phyloP scores from a whole-genome alignment of 2,113 vertebrate genomes.

The Sisor rabdophorus region DNA sequence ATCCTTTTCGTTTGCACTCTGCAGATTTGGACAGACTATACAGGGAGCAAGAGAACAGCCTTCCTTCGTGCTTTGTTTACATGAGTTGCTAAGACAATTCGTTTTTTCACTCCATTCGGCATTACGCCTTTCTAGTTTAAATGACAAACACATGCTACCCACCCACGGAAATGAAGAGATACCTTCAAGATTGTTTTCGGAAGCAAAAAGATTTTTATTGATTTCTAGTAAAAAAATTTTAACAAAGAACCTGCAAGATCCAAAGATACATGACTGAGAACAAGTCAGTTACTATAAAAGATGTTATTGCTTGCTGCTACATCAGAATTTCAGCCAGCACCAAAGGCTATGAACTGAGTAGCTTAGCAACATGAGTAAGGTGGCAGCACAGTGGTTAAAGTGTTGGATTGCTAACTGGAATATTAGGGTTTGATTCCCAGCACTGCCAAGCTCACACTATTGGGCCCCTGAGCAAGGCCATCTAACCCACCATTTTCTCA shows the following conservation, averaged over 20 bases:
- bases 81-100: constrained; percentile 10
- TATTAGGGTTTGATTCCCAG: too few species aligned
- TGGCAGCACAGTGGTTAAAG: too few species aligned
- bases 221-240: not conserved
- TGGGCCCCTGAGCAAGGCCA: too few species aligned
- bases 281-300: constrained; percentile 48
- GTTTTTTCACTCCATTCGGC: not conserved
- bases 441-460: too few species aligned
- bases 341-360: constrained; percentile 17
- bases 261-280: constrained; percentile 10
- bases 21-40: constrained; percentile 9
- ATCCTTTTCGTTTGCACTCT: constrained; percentile 6
- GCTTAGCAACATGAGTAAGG: not conserved
- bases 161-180: not conserved
- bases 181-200: not conserved
- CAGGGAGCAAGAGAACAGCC: constrained; percentile 10
- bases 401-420: too few species aligned
- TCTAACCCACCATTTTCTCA: too few species aligned
- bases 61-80: constrained; percentile 25
- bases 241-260: not conserved
- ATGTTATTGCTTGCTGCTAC: constrained; percentile 63
- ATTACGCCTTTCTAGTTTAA: not conserved
- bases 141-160: not conserved
- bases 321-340: constrained; percentile 59
- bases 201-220: not conserved